Conservation (phyloP, 2,113 vertebrate species). For the Amphiprion percula region DNA sequence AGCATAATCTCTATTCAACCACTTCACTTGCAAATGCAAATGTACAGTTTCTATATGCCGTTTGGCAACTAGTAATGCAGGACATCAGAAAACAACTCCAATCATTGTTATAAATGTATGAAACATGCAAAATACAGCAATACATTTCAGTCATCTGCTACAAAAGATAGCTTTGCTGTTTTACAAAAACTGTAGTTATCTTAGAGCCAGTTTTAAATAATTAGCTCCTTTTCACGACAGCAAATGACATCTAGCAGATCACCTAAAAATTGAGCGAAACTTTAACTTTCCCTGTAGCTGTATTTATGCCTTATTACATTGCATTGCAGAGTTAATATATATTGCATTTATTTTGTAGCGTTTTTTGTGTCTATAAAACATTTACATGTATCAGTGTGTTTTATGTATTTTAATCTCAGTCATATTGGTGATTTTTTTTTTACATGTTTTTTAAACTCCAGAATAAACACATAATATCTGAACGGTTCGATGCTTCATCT, state of each 20-base stretch:
- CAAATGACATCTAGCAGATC: background rate
- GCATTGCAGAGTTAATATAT: too few species aligned
- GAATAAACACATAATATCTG: constrained; percentile 31
- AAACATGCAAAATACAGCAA: too few species aligned
- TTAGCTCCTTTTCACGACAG: background rate
- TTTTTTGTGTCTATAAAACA: background rate
- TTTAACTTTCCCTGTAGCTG: background rate
- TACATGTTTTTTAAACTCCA: background rate
- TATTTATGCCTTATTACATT: background rate
- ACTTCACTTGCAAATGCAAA: too few species aligned
- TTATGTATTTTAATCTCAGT: background rate
- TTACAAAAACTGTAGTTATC: too few species aligned
- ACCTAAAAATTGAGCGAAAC: background rate
- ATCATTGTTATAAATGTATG: too few species aligned
- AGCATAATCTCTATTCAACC: too few species aligned
- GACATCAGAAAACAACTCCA: too few species aligned
- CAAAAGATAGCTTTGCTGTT: too few species aligned
- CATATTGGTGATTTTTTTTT: background rate
- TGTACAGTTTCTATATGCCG: too few species aligned
- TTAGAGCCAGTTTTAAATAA: background rate
- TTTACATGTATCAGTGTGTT: background rate
- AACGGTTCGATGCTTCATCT: background rate
- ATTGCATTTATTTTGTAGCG: background rate
- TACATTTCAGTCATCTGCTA: too few species aligned
- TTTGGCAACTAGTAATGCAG: too few species aligned